A percentile compares a stretch with the other conserved stretches of the same genome.
Conservation (phyloP, 2,113 vertebrate genomes). For the Albula glossodonta region DNA sequence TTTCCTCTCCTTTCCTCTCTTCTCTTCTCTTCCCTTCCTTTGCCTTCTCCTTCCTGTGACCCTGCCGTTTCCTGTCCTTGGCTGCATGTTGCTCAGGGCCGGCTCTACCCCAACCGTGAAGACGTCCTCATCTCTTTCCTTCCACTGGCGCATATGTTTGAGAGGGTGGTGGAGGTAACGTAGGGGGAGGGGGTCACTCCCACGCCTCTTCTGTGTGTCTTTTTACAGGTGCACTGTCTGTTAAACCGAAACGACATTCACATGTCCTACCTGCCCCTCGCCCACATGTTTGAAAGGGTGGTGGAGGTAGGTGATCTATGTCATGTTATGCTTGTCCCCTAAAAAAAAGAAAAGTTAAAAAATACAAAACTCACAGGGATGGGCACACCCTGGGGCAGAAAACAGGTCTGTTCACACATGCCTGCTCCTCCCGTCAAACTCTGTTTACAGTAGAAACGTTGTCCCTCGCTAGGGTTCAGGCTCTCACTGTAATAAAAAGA, state of each 20-base stretch:
- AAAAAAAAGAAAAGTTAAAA: background rate
- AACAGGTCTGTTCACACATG: background rate
- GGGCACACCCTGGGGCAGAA: background rate
- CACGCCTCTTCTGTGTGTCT: constrained; percentile 40
- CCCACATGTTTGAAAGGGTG: constrained; percentile 96
- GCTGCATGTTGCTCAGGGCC: constrained; percentile 56
- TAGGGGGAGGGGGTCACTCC: constrained; percentile 36
- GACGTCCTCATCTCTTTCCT: constrained; percentile 92
- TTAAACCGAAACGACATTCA: constrained; percentile 76
- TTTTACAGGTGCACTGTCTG: constrained; percentile 71
- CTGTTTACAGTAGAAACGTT: background rate
- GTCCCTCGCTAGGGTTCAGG: background rate
- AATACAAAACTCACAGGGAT: background rate
- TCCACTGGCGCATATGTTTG: constrained; percentile 97
- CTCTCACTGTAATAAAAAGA: background rate
- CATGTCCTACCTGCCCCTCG: constrained; percentile 93
- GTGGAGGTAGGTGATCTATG: constrained; percentile 82
- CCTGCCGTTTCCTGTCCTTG: background rate
- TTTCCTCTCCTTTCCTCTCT: background rate
- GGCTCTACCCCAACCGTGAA: constrained; percentile 60
- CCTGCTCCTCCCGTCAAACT: background rate
- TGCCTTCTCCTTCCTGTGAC: background rate
- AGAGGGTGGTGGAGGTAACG: constrained; percentile 89
- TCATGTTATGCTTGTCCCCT: background rate
- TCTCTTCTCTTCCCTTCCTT: constrained; percentile 6